These are phyloP conservation scores for Rhinella marina DNA, from an alignment of 2,797 vertebrate species.

Conservation along the genomic window DNA sequence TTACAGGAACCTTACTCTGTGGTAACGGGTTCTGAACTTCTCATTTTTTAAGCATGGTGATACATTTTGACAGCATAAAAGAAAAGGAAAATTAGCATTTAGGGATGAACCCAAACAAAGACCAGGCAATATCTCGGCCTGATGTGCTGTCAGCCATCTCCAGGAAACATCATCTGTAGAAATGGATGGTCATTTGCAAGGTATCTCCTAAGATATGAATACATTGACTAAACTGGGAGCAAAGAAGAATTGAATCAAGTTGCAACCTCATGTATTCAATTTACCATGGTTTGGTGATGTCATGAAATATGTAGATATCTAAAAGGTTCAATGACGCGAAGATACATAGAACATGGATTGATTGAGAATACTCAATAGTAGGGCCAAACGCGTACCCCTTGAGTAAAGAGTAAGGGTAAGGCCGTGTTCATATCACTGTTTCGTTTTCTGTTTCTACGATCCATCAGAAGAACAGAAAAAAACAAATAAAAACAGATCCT, in stretches of 20 bases:
- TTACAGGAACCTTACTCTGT: slow-evolving; percentile 71
- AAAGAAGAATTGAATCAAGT: not conserved
- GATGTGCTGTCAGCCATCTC: slow-evolving; percentile 54
- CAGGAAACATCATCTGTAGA: slow-evolving; percentile 2
- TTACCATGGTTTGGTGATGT: not conserved
- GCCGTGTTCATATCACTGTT: no score
- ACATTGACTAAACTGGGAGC: not conserved
- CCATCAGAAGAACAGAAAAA: no score
- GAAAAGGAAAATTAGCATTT: slow-evolving; percentile 89
- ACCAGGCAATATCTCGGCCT: slow-evolving; percentile 66
- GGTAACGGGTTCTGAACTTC: slow-evolving; percentile 74
- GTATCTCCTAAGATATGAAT: slow-evolving; percentile 3
- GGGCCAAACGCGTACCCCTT: not conserved
- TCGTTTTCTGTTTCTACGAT: no score
- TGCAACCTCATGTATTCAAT: not conserved
- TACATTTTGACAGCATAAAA: slow-evolving; percentile 85
- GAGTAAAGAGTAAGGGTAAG: not conserved
- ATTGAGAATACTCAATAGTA: not conserved
- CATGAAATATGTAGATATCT: not conserved
- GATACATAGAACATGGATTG: not conserved
- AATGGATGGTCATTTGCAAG: not conserved
- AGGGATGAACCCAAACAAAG: slow-evolving; percentile 77
- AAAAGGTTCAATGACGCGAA: not conserved
- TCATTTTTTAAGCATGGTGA: slow-evolving; percentile 83
- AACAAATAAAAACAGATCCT: no score